Evolutionary conservation across 2,888 invertebrate species (phyloP).

Genomic region (Bembecia ichneumoniformis): DNA sequence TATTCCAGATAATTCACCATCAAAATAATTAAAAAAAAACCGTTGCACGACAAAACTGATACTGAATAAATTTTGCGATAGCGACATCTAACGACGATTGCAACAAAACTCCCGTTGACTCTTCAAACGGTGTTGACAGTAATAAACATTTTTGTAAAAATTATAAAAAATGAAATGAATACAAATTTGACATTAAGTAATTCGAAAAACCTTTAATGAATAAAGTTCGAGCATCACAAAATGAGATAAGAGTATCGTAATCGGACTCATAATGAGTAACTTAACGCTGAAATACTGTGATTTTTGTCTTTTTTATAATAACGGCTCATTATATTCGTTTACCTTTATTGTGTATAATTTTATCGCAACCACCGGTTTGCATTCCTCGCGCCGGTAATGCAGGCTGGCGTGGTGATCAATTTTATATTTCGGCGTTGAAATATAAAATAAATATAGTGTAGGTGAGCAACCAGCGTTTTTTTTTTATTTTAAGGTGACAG

Average conservation of each 20-base stretch:
- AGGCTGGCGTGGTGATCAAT: constrained; percentile 8
- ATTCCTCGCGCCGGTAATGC: constrained; percentile 6
- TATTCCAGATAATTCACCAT: no score
- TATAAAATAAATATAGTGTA: no score
- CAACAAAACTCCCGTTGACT: no score
- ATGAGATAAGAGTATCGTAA: background rate
- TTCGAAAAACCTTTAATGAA: background rate
- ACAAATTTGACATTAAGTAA: background rate
- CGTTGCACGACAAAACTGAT: no score
- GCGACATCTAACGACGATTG: no score
- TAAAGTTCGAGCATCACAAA: background rate
- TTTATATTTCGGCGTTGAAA: constrained; percentile 11
- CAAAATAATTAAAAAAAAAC: no score
- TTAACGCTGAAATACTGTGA: background rate
- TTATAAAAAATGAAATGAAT: no score
- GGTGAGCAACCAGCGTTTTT: no score
- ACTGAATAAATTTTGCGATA: no score
- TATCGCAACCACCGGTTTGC: constrained; percentile 8
- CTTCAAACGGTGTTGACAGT: no score
- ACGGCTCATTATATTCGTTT: background rate
- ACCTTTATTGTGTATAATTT: constrained; percentile 10
- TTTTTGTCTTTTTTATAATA: background rate
- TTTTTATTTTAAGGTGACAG: no score
- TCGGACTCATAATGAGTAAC: background rate
- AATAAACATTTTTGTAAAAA: no score